Percentiles rank a stretch among this genome's conserved stretches.
Conservation (phyloP, 2,113 vertebrate genomes). For the Tapirus terrestris region DNA sequence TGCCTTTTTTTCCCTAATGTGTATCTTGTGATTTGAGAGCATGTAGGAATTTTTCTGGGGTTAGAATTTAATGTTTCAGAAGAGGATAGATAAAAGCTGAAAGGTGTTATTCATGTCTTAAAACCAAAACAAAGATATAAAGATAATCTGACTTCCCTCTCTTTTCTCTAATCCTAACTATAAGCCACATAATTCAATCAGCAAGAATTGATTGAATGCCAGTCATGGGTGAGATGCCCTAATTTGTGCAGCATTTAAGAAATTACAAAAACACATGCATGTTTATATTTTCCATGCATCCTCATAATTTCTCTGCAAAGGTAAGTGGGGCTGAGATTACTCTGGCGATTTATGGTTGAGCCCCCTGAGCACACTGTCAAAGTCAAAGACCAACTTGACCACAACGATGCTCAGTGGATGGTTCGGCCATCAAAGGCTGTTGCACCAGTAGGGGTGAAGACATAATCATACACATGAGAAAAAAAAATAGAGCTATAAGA, state of each 20-base stretch:
- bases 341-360: background rate
- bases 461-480: background rate
- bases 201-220: background rate
- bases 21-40: constrained; percentile 18
- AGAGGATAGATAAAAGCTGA: background rate
- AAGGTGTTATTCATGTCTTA: background rate
- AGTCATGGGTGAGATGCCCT: background rate
- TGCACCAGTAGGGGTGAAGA: background rate
- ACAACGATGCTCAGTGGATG: background rate
- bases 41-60: background rate
- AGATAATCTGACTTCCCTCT: background rate
- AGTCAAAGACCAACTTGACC: background rate
- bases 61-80: constrained; percentile 35
- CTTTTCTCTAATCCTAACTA: background rate
- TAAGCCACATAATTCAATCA: background rate
- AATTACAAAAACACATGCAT: background rate
- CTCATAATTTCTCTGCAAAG: background rate
- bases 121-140: constrained; percentile 29
- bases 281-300: constrained; percentile 27
- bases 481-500: background rate
- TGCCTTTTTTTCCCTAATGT: background rate
- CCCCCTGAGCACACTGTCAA: background rate
- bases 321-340: background rate
- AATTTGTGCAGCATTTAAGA: constrained; percentile 2
- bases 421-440: background rate